A percentile compares a stretch with the other conserved stretches of the same genome.
phyloP scores from a whole-genome alignment of 2,888 invertebrate genomes.

The Xanthostigma xanthostigma region DNA sequence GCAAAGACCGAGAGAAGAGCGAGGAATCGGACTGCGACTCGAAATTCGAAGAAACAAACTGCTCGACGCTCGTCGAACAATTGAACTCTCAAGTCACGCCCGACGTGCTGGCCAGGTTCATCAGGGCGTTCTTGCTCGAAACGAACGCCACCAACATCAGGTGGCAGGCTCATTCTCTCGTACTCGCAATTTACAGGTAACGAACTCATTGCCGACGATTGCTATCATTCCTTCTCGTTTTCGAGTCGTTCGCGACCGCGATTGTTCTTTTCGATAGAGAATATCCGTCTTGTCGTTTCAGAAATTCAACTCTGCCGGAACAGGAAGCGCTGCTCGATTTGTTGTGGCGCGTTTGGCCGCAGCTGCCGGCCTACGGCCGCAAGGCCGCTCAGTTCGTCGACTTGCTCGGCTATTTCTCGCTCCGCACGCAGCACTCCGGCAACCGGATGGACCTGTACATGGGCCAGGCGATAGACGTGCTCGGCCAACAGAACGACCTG shows the following conservation, averaged over 20 bases:
- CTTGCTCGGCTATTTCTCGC: constrained; percentile 83
- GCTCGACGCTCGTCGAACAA: constrained; percentile 50
- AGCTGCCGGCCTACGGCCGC: constrained; percentile 77
- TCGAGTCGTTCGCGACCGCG: no score
- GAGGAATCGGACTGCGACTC: constrained; percentile 50
- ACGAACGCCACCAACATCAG: constrained; percentile 85
- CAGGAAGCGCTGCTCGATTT: constrained; percentile 68
- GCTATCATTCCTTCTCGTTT: not conserved
- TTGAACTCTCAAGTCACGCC: constrained; percentile 50
- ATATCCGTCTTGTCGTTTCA: no score
- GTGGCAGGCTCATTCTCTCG: constrained; percentile 87
- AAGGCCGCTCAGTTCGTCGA: constrained; percentile 96
- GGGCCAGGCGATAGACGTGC: constrained; percentile 70
- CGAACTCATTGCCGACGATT: not conserved
- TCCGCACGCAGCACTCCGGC: constrained; percentile 61
- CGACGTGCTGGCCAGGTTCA: constrained; percentile 54
- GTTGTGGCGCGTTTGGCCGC: constrained; percentile 85
- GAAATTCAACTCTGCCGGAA: constrained; percentile 61
- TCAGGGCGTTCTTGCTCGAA: constrained; percentile 82
- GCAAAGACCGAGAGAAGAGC: constrained; percentile 49
- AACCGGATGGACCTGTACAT: constrained; percentile 62
- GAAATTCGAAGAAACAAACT: constrained; percentile 50
- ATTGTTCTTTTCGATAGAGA: no score
- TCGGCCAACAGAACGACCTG: constrained; percentile 78
- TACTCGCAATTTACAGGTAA: constrained; percentile 70